Percentiles rank a stretch among this genome's conserved stretches.
phyloP scores from a whole-genome alignment of 92 coral and sea anemone genomes.

The Parazoanthus swiftii region DNA sequence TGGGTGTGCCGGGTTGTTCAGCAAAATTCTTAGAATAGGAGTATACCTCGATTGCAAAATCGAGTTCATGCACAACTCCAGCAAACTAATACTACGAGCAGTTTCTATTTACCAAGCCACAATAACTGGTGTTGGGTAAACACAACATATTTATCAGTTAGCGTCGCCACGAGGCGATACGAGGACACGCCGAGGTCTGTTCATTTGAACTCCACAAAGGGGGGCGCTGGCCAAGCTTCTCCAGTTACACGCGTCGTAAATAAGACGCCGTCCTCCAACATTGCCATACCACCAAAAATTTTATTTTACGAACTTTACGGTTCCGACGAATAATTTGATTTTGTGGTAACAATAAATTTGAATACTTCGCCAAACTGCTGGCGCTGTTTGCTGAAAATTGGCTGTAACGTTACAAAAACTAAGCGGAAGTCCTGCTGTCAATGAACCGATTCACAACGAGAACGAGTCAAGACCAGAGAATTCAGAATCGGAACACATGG shows the following conservation, averaged over 20 bases:
- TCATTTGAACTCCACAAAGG: background rate
- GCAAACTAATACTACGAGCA: background rate
- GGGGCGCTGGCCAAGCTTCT: constrained; percentile 4
- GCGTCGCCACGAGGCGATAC: background rate
- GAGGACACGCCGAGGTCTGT: background rate
- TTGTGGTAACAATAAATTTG: background rate
- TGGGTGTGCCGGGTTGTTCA: background rate
- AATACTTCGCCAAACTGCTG: background rate
- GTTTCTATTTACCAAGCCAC: background rate
- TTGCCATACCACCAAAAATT: background rate
- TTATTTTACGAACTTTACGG: background rate
- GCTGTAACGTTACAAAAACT: no score
- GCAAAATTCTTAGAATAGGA: background rate
- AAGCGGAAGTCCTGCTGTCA: background rate
- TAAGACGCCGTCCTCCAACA: background rate
- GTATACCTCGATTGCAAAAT: background rate
- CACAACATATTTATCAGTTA: background rate
- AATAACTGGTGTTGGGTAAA: background rate
- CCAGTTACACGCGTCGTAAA: background rate
- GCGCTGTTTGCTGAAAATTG: background rate
- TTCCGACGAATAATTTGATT: background rate
- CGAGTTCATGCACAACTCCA: background rate
- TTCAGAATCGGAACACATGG: background rate
- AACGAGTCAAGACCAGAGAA: background rate
- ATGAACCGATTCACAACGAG: background rate